phyloP scores from a whole-genome alignment of 2,113 vertebrate genomes.

The Pelmatolapia mariae region DNA sequence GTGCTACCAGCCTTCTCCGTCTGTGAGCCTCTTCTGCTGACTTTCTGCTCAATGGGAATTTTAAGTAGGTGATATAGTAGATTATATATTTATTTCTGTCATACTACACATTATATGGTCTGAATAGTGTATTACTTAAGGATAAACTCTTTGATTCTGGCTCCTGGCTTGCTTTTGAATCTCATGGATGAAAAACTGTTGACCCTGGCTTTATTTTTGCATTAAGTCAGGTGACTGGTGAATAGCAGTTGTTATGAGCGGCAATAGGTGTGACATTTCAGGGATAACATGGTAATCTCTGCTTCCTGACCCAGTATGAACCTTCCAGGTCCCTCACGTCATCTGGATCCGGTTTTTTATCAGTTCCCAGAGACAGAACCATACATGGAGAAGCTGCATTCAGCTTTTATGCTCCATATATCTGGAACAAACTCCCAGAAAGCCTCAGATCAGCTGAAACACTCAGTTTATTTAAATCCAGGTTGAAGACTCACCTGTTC shows the following conservation, averaged over 20 bases:
- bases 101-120: background rate
- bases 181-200: background rate
- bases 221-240: slow-evolving; percentile 3
- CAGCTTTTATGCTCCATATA: fast-evolving
- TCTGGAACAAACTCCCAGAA: fast-evolving
- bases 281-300: slow-evolving; percentile 16
- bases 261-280: slow-evolving; percentile 28
- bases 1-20: slow-evolving; percentile 10
- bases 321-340: background rate
- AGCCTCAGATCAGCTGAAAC: background rate
- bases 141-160: background rate
- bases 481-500: background rate
- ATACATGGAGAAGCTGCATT: background rate
- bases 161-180: background rate
- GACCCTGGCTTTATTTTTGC: background rate
- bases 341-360: background rate
- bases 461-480: background rate
- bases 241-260: background rate
- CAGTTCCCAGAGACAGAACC: background rate
- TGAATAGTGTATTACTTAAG: background rate
- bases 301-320: background rate
- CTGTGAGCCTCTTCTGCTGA: slow-evolving; percentile 42
- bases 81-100: background rate
- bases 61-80: slow-evolving; percentile 44
- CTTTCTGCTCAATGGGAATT: slow-evolving; percentile 36